Evolutionary conservation across 2,888 invertebrate genomes (phyloP), one percentile per base, ranked within the genome.

Genomic region (Ctena decussata): DNA sequence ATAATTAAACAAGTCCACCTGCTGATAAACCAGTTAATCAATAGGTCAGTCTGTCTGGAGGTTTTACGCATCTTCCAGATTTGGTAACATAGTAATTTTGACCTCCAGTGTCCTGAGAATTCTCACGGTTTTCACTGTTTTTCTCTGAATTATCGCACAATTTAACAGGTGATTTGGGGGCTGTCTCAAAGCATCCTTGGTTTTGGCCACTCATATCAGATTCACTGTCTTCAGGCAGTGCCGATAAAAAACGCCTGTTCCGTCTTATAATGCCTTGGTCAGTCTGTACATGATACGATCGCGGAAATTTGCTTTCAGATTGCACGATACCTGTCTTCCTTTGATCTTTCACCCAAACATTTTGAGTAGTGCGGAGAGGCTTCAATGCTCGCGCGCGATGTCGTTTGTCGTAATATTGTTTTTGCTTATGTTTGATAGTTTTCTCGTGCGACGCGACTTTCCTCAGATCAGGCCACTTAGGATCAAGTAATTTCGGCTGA

Each of bases 381-480:
- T 30, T 60, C 39, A 65, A 46, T 27, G 27, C 30, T n/a, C 69
- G 60, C 39, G 65, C 46, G 41, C 44, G 65, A 30, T 77, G 77
- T 12, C 69, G 41, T 30, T 3, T 69, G 44, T 77, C 65, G 32
- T 65, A 46, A 65, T 30, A 41, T 18, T 8, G 21, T n/a, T n/a
- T 53, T 53, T 53, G 21, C 21, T 21, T 53, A n/a, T 53, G 53
- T n/a, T 53, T 53, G n/a, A 53, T 15, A 5, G 8, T 53, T 21
- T 53, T 53, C 21, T 53, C 53, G n/a, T n/a, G 53, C 21, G 53
- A 5, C 44, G 77, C 37, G 39, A 79, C 72, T 15, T 39, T 72
- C n/a, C 53, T 39, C 27, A 77, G 41, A 24, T 69, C 69, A 39
- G 77, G 80, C 71, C 32, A 77, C 15, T 80, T 71, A n/a, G 84